phyloP scores from a whole-genome alignment of 2,113 vertebrate species.

The Chloropsis cyanopogon region DNA sequence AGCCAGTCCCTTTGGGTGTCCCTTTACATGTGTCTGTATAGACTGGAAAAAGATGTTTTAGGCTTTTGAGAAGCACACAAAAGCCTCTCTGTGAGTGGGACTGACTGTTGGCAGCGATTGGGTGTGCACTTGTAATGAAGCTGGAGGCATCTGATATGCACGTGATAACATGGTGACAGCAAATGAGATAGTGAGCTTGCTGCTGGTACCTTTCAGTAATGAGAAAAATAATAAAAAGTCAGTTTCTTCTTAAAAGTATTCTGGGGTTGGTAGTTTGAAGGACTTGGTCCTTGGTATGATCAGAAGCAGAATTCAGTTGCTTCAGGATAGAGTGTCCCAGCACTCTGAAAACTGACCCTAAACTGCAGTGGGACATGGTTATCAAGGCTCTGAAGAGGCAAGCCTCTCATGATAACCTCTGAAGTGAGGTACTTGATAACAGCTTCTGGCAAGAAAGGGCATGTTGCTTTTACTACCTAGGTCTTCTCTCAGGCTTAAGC shows the following conservation, averaged over 20 bases:
- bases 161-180: not conserved
- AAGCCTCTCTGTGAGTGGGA: not conserved
- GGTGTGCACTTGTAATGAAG: not conserved
- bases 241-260: not conserved
- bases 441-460: not conserved
- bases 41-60: not conserved
- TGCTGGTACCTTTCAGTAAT: not conserved
- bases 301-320: not conserved
- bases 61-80: not conserved
- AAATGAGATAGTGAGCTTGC: not conserved
- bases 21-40: not conserved
- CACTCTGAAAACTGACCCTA: not conserved
- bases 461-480: not conserved
- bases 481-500: not conserved
- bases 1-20: not conserved
- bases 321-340: not conserved
- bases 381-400: not conserved
- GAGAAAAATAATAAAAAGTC: not conserved
- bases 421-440: not conserved
- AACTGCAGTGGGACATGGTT: not conserved
- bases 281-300: not conserved
- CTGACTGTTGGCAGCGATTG: not conserved
- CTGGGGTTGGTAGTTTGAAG: not conserved
- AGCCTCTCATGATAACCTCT: not conserved
- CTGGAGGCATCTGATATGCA: not conserved